Base-by-base conservation (phyloP, 1,140 invertebrate species). In the Penaeus vannamei region DNA sequence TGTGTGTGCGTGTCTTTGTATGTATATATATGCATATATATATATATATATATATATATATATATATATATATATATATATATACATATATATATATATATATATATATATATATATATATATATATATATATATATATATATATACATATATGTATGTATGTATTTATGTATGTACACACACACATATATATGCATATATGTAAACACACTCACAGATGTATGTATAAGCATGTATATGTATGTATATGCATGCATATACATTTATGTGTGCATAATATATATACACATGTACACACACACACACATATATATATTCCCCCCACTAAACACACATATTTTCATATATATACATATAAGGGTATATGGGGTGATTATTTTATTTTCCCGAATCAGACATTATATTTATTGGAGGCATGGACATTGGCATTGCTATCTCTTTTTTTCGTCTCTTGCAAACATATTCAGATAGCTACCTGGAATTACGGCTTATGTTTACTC, bases 81-180 rank as follows among this genome's bases (percentile, higher is more conserved):
- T 7, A 66, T 7, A 66, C 26, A 66, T 7, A 66, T 7, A 66
- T 7, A 66, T 7, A 66, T 7, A 66, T 7, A 66, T 7, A 23
- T 7, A 66, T 7, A 66, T 7, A 66, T 3, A 66, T 7, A 66
- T 26, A 66, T 7, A 66, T 66, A 66, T 26, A 66, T 66, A 66
- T 66, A 66, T 26, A 66, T 66, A 66, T 66, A 66, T 26, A 66
- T 66, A 66, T 66, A 66, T 26, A 66, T 66, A 66, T 66, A 66
- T 26, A 66, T 66, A 66, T 66, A 66, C 7, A 66, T 66, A 66
- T 23, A 66, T 26, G 7, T 66, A 66, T 66, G 7, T 26, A 66
- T 66, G 7, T 66, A 66, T 26, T 2, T 66, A 66, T 66, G 7
- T 26, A 66, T 66, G 7, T 66, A 66, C 7, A 66, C 7, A 66